These are phyloP conservation scores for Herpailurus yagouaroundi DNA, from an alignment of 2,113 vertebrate species.

Conservation along the genomic window DNA sequence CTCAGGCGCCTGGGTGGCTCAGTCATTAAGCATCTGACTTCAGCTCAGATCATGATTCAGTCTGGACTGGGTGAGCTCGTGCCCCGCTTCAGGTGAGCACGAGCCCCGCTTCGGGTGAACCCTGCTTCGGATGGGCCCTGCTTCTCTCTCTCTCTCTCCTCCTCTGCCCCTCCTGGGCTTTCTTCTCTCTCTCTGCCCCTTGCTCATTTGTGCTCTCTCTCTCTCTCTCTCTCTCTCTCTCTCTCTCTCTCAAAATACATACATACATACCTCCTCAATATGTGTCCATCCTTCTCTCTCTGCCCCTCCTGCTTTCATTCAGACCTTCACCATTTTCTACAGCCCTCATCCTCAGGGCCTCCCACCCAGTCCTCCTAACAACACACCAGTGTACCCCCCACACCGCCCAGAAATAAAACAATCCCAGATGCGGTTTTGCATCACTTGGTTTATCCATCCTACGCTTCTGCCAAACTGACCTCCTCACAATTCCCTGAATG, in stretches of 20 bases:
- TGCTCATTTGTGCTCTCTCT: background rate
- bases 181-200: background rate
- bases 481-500: background rate
- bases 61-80: too few species aligned
- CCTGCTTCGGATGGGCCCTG: background rate
- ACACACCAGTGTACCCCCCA: background rate
- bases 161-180: too few species aligned
- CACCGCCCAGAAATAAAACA: background rate
- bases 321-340: background rate
- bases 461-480: background rate
- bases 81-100: too few species aligned
- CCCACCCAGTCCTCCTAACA: background rate
- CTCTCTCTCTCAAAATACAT: background rate
- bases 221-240: background rate
- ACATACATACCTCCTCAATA: background rate
- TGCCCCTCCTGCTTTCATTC: background rate
- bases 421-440: background rate
- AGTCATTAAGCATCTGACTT: background rate
- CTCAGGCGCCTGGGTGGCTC: background rate
- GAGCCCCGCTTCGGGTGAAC: background rate
- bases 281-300: background rate
- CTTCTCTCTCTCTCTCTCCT: background rate
- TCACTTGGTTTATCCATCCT: background rate
- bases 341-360: background rate
- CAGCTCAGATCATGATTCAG: background rate